Conservation (phyloP, 2,888 invertebrate species). For the Rotaria socialis region DNA sequence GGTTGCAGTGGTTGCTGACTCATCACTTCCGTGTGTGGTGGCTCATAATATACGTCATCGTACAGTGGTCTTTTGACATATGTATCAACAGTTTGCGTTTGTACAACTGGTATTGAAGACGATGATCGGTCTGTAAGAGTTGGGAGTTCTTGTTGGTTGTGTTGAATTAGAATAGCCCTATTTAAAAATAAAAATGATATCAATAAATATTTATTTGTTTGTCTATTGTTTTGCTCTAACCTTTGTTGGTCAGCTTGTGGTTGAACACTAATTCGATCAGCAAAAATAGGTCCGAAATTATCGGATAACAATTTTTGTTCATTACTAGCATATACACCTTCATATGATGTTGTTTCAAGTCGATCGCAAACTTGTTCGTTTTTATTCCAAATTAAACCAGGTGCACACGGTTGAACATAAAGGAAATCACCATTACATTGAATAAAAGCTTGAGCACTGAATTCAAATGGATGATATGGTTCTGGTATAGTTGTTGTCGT, state of each 20-base stretch:
- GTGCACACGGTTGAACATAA: neutral
- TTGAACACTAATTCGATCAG: neutral
- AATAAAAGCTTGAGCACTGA: neutral
- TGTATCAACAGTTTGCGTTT: neutral
- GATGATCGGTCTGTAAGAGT: neutral
- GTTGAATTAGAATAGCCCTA: neutral
- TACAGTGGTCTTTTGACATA: neutral
- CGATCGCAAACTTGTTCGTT: neutral
- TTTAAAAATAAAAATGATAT: no score
- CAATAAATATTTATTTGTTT: no score
- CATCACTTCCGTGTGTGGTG: neutral
- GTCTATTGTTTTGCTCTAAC: neutral
- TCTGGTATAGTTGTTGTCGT: neutral
- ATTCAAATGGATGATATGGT: slow-evolving; percentile 17
- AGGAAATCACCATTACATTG: slow-evolving; percentile 3
- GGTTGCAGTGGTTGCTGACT: neutral
- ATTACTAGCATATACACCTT: neutral
- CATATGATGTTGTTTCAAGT: neutral
- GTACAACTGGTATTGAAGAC: neutral
- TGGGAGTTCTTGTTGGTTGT: neutral
- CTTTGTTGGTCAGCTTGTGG: neutral
- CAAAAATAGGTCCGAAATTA: neutral
- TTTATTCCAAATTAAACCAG: slow-evolving; percentile 15
- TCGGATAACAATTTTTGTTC: neutral
- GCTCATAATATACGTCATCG: neutral